These are phyloP conservation scores for Aegithalos caudatus DNA, from an alignment of 2,113 vertebrate genomes.

Conservation along the genomic window DNA sequence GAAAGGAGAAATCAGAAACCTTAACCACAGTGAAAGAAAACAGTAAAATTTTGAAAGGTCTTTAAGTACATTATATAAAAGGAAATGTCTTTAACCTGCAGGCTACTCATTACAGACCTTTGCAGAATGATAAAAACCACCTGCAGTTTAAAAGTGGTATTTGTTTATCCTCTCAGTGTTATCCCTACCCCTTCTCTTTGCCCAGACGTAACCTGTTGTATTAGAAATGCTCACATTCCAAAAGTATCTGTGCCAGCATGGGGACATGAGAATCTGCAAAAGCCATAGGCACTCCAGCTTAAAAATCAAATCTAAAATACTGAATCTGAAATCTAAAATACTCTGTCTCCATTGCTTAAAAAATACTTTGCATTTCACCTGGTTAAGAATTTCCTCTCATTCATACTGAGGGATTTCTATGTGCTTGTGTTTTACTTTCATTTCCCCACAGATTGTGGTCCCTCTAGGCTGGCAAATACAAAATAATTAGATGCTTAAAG, in stretches of 20 bases:
- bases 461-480: slow-evolving; percentile 42
- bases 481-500: slow-evolving; percentile 68
- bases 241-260: neutral
- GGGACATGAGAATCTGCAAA: neutral
- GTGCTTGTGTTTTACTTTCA: neutral
- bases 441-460: slow-evolving; percentile 10
- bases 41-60: neutral
- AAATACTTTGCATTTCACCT: neutral
- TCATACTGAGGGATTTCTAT: neutral
- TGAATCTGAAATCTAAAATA: neutral
- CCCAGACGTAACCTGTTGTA: neutral
- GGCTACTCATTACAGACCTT: neutral
- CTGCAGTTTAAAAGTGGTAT: neutral
- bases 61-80: neutral
- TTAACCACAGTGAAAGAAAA: neutral
- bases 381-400: neutral
- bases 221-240: neutral
- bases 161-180: neutral
- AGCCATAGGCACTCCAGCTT: neutral
- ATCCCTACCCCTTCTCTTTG: neutral
- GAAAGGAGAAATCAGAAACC: neutral
- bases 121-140: neutral
- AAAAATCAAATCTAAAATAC: neutral
- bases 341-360: neutral
- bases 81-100: neutral